phyloP scores from a whole-genome alignment of 2,888 invertebrate species.

The Patella pellucida region DNA sequence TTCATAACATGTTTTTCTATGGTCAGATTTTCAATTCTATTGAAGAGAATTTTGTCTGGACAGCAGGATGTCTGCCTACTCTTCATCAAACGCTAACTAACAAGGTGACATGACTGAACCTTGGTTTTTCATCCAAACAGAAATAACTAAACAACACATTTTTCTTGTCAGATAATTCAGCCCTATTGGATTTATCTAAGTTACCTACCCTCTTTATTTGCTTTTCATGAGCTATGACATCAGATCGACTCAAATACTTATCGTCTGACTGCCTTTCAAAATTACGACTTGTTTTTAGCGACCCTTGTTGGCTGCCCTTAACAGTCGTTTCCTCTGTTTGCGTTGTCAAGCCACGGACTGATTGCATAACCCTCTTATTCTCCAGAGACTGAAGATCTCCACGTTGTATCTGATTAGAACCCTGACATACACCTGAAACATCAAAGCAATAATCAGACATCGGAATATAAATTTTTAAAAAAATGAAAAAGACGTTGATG shows the following conservation, averaged over 20 bases:
- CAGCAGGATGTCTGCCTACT: no score
- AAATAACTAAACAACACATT: no score
- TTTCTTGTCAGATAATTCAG: no score
- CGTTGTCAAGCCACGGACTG: constrained; percentile 37
- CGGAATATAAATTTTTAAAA: no score
- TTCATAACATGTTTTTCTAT: no score
- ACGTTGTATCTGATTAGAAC: constrained; percentile 15
- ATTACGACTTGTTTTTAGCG: constrained; percentile 1
- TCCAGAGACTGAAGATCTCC: constrained; percentile 34
- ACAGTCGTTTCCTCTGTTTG: constrained; percentile 22
- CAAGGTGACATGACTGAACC: no score
- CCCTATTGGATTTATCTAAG: neutral
- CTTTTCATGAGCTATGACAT: constrained; percentile 5
- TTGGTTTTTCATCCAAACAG: no score
- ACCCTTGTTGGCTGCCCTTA: constrained; percentile 6
- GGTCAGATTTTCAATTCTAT: no score
- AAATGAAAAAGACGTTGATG: no score
- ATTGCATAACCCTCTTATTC: constrained; percentile 45
- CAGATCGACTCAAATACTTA: neutral
- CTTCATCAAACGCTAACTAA: no score
- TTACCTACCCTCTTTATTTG: constrained; percentile 10
- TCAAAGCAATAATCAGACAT: no score
- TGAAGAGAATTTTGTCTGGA: no score
- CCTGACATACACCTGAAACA: neutral
- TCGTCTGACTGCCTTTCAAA: neutral